Evolutionary conservation across 2,113 vertebrate genomes (phyloP).

Genomic region (Daphoenositta chrysoptera): DNA sequence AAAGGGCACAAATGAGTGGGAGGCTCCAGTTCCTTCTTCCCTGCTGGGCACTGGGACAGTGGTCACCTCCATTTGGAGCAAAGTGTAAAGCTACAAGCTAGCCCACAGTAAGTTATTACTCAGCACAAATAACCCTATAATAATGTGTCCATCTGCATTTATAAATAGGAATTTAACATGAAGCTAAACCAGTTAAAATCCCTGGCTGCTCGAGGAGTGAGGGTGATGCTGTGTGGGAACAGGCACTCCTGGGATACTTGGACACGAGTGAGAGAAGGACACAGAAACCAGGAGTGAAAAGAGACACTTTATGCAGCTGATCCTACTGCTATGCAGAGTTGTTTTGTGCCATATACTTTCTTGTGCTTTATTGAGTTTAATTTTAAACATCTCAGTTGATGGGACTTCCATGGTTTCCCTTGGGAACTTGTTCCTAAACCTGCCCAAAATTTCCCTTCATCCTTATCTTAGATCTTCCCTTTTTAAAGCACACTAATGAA

Average conservation of each 20-base stretch:
- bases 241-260: accelerated
- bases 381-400: not conserved
- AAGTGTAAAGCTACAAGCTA: not conserved
- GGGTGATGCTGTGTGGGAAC: not conserved
- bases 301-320: not conserved
- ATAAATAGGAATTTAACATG: not conserved
- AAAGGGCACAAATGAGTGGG: not conserved
- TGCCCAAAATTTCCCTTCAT: slow-evolving; percentile 36
- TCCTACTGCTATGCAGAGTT: not conserved
- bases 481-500: slow-evolving; percentile 44
- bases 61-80: not conserved
- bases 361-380: not conserved
- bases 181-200: not conserved
- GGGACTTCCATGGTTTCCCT: slow-evolving; percentile 29
- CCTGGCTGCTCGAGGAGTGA: not conserved
- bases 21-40: not conserved
- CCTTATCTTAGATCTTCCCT: slow-evolving; percentile 51
- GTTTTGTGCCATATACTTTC: not conserved
- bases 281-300: not conserved
- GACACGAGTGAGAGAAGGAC: not conserved
- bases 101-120: not conserved
- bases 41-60: not conserved
- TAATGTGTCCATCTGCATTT: not conserved
- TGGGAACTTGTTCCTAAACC: not conserved
- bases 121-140: not conserved